Evolutionary conservation across 2,797 vertebrate genomes (phyloP), one percentile per base, ranked within the genome.

Genomic region (Perodicticus potto): DNA sequence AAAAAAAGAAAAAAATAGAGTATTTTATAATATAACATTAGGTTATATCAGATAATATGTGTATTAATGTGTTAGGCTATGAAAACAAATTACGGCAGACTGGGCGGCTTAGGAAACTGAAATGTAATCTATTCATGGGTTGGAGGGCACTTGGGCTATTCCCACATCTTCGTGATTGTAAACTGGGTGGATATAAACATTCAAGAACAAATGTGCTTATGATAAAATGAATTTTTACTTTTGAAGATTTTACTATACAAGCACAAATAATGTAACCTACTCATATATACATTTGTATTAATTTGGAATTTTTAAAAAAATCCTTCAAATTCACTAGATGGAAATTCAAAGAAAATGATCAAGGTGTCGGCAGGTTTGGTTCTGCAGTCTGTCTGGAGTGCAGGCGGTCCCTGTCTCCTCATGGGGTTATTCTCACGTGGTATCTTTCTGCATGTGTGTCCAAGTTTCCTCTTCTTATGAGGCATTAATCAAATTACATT

Each of bases 381-480:
- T 86, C 72, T 32, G 29, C 82, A 29, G 22, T 2, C 32, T 94
- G 22, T 37, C 5, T 22, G 20, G 7, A 9, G 87, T 73, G 3
- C 40, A 23, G 55, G 4, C 2, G 7, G 7, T 5, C 0, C 23
- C 59, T 22, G 7, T 32, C 9, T 49, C 14, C 0, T 34, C 19
- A 74, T 0, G 0, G 22, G 65, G 32, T 69, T 69, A n/a, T 69
- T 19, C 32, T 69, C 65, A 69, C 7, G 3, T 69, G 65, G 65
- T 19, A 32, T 53, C 4, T 49, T 34, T n/a, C 11, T 53, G 49
- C 49, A 16, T 53, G 0, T 73, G 37, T 59, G 23, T 77, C 49
- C 37, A 77, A 3, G 40, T 76, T 77, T 77, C 43, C 72, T 73
- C 34, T 40, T 72, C 9, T 43, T 49, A 27, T n/a, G 73, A 89